These are phyloP conservation scores for Eugnorisma glareosa DNA, from an alignment of 2,888 invertebrate species.

Conservation along the genomic window DNA sequence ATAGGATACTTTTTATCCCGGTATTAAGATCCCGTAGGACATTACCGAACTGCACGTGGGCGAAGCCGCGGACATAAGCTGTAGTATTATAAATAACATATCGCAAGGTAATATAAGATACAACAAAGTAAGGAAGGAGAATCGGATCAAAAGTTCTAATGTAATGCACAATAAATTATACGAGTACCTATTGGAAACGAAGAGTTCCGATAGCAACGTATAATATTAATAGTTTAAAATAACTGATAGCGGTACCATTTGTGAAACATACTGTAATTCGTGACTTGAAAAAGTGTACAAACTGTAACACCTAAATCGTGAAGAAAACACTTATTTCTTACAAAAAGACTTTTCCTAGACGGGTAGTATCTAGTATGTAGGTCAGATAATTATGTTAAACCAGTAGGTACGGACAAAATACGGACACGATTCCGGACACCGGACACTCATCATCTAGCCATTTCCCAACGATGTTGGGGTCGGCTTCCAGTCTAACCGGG, in stretches of 20 bases:
- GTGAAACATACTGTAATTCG: conserved; percentile 65
- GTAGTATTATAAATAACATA: neutral
- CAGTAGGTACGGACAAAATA: neutral
- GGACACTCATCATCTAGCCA: neutral
- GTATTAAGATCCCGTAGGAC: no score
- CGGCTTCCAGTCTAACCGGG: neutral
- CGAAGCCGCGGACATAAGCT: no score
- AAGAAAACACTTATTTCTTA: neutral
- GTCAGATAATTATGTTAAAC: neutral
- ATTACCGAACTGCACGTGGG: no score
- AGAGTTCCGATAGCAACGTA: conserved; percentile 11
- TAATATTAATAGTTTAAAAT: conserved; percentile 21
- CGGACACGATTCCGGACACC: neutral
- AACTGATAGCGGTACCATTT: conserved; percentile 34
- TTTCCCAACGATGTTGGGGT: neutral
- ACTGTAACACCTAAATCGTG: neutral
- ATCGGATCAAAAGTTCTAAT: conserved; percentile 7
- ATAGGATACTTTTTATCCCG: no score
- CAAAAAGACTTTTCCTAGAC: neutral
- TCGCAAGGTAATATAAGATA: neutral
- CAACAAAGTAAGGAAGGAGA: conserved; percentile 27
- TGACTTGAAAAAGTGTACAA: conserved; percentile 54
- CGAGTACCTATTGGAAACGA: neutral
- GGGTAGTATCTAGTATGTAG: neutral
- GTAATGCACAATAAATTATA: conserved; percentile 21